These are phyloP conservation scores for Diarsia mendica DNA, from an alignment of 2,888 invertebrate genomes.

Conservation along the genomic window DNA sequence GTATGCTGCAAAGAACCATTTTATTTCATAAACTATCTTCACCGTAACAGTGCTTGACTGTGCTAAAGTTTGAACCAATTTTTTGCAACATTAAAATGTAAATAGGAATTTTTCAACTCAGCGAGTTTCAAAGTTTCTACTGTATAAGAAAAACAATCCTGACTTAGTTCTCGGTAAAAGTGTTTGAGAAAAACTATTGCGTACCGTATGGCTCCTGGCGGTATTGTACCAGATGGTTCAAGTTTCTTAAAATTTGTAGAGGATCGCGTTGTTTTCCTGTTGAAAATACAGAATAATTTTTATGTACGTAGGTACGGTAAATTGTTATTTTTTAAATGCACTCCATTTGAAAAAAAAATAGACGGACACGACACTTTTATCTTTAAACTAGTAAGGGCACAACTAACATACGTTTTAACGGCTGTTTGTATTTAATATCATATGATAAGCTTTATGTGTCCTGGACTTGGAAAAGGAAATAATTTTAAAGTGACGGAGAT, in stretches of 20 bases:
- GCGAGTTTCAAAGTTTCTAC: slow-evolving; percentile 50
- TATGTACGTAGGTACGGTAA: not conserved
- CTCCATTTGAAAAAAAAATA: not conserved
- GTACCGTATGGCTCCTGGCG: slow-evolving; percentile 84
- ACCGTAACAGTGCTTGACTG: slow-evolving; percentile 27
- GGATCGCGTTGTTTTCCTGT: slow-evolving; percentile 86
- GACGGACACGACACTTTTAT: not conserved
- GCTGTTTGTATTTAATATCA: not conserved
- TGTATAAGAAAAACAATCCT: slow-evolving; percentile 60
- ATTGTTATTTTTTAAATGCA: not conserved
- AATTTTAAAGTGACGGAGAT: not conserved
- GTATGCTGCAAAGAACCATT: slow-evolving; percentile 71
- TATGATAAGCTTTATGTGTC: not conserved
- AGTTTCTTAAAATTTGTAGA: slow-evolving; percentile 83
- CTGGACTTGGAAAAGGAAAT: not conserved
- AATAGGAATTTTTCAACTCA: slow-evolving; percentile 57
- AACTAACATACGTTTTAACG: too few species aligned
- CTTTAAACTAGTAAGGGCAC: not conserved
- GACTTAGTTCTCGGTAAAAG: slow-evolving; percentile 55
- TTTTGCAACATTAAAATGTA: slow-evolving; percentile 64
- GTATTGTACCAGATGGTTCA: slow-evolving; percentile 84
- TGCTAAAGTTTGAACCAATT: slow-evolving; percentile 53
- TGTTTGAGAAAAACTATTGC: slow-evolving; percentile 64
- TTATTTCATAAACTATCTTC: slow-evolving; percentile 29
- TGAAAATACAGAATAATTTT: slow-evolving; percentile 55